Evolutionary conservation across 2,113 vertebrate genomes (phyloP).

Genomic region (Cromileptes altivelis): DNA sequence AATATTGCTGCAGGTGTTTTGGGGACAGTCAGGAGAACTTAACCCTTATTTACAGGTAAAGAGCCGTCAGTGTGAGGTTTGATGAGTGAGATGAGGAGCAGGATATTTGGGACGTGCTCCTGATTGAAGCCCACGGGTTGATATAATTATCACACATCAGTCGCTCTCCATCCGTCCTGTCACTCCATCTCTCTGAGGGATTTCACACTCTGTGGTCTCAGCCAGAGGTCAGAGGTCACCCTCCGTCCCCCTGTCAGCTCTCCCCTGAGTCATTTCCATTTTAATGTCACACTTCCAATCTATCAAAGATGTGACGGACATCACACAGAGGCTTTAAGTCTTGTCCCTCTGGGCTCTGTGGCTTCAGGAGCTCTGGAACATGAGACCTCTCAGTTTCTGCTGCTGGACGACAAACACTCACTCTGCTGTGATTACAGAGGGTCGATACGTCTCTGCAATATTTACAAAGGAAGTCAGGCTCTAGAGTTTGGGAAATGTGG

Average conservation of each 20-base stretch:
- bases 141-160: background rate
- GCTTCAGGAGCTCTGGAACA: slow-evolving; percentile 26
- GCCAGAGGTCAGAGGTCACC: slow-evolving; percentile 90
- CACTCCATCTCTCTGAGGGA: slow-evolving; percentile 86
- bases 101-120: too few species aligned
- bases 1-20: too few species aligned
- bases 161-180: slow-evolving; percentile 57
- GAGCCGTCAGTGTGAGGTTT: too few species aligned
- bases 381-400: too few species aligned
- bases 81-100: too few species aligned
- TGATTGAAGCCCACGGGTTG: background rate
- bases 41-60: too few species aligned
- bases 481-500: too few species aligned
- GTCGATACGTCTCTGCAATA: too few species aligned
- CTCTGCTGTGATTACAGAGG: too few species aligned
- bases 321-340: slow-evolving; percentile 94
- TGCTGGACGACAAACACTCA: too few species aligned
- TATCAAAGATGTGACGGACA: slow-evolving; percentile 96
- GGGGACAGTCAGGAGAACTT: too few species aligned
- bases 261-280: slow-evolving; percentile 97
- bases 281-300: slow-evolving; percentile 99
- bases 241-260: slow-evolving; percentile 88
- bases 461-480: too few species aligned
- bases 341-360: slow-evolving; percentile 80
- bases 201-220: slow-evolving; percentile 92